Conservation (phyloP, 2,888 invertebrate species). For the Kuschelorhynchus macadamiae region DNA sequence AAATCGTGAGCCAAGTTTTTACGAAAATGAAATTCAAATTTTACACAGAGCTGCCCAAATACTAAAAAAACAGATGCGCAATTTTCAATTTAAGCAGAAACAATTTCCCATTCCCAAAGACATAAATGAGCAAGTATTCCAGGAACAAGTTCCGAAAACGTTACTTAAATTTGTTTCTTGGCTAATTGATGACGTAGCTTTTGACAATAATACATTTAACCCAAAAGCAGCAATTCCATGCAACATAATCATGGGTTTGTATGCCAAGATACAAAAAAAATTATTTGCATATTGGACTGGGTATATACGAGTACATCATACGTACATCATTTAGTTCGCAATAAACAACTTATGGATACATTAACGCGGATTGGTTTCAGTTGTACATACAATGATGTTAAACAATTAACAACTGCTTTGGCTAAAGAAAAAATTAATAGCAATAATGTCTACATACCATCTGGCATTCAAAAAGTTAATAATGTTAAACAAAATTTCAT, state of each 20-base stretch:
- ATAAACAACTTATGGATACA: neutral
- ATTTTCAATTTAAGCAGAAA: no score
- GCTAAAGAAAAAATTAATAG: neutral
- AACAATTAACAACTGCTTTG: neutral
- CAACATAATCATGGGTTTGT: neutral
- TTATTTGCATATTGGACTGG: conserved; percentile 8
- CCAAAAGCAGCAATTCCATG: neutral
- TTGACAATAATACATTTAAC: neutral
- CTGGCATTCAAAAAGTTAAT: no score
- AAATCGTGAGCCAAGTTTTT: no score
- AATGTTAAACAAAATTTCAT: no score
- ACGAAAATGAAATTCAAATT: neutral
- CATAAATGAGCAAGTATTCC: neutral
- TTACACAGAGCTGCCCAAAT: neutral
- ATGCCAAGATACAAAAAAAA: neutral
- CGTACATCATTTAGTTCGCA: neutral
- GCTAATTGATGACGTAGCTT: neutral
- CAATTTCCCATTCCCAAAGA: neutral
- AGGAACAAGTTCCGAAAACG: neutral
- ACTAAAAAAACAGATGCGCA: neutral
- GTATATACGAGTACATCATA: neutral
- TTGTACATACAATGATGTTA: neutral
- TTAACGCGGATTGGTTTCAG: neutral
- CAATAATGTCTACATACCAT: no score
- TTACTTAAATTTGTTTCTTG: neutral